Conservation (phyloP, 2,888 invertebrate genomes). For the Nymphalis urticae region DNA sequence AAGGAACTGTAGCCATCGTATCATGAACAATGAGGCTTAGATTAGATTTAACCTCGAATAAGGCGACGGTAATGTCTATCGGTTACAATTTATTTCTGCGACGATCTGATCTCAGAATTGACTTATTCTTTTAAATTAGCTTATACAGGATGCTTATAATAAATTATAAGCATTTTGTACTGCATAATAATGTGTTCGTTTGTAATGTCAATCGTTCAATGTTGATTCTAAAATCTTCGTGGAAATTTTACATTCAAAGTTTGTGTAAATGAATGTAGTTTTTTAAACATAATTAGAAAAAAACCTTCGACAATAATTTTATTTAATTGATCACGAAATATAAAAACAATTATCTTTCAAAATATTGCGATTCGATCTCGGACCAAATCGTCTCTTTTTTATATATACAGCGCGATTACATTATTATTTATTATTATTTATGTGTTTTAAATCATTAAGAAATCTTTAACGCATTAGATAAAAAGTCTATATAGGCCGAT, state of each 20-base stretch:
- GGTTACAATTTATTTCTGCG: constrained; percentile 26
- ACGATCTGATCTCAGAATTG: constrained; percentile 21
- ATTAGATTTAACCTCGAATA: constrained; percentile 2
- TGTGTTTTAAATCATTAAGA: background rate
- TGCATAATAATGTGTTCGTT: too few species aligned
- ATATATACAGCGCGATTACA: background rate
- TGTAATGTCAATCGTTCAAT: too few species aligned
- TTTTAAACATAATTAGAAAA: background rate
- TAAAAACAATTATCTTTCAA: constrained; percentile 2
- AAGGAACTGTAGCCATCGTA: background rate
- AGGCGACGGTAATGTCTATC: constrained; percentile 10
- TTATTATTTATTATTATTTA: background rate
- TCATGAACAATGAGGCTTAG: background rate
- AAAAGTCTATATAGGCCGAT: too few species aligned
- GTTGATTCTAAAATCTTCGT: too few species aligned
- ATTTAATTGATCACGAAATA: background rate
- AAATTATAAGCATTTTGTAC: background rate
- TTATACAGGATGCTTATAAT: constrained; percentile 12
- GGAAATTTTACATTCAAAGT: too few species aligned
- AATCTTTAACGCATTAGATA: too few species aligned
- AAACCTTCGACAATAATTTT: background rate
- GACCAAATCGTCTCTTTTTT: background rate
- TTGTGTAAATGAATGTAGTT: background rate
- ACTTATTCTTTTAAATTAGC: constrained; percentile 10
- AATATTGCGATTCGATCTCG: background rate